Conservation (phyloP, 1,140 invertebrate genomes). For the Drosophila neocordata region DNA sequence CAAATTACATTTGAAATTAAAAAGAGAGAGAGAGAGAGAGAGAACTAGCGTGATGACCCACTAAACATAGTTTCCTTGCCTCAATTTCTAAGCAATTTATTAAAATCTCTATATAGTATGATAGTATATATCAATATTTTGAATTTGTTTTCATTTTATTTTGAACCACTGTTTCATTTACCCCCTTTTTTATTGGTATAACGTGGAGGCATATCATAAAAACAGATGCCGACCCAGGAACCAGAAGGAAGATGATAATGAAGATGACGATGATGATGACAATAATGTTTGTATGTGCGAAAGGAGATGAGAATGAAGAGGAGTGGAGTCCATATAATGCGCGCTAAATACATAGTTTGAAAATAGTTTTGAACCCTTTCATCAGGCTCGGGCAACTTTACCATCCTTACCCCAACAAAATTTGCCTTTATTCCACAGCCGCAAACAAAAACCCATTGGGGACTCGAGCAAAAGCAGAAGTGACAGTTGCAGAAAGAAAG, state of each 20-base stretch:
- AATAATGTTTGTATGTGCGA: neutral
- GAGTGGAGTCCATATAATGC: constrained; percentile 55
- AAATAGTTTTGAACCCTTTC: constrained; percentile 80
- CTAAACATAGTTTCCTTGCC: too few relatives aligned
- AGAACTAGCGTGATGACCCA: too few relatives aligned
- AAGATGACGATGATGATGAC: constrained; percentile 35
- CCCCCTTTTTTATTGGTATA: constrained; percentile 10
- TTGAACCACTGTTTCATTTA: constrained; percentile 32
- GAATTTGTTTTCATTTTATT: neutral
- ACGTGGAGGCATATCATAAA: constrained; percentile 59
- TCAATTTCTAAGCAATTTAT: too few relatives aligned
- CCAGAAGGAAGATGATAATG: constrained; percentile 23
- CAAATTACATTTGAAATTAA: too few relatives aligned
- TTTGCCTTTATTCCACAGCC: constrained; percentile 20
- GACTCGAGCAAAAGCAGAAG: constrained; percentile 68
- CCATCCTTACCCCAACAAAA: neutral
- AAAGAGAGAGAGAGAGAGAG: too few relatives aligned
- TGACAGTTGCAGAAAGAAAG: constrained; percentile 34
- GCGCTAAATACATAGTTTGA: constrained; percentile 79
- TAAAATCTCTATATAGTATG: too few relatives aligned
- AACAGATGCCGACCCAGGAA: constrained; percentile 55
- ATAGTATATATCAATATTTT: neutral
- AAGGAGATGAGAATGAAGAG: neutral
- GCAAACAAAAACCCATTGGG: constrained; percentile 73
- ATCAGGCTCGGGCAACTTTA: constrained; percentile 40